phyloP scores from a whole-genome alignment of 2,797 vertebrate genomes.

The Leptoclinus maculatus region DNA sequence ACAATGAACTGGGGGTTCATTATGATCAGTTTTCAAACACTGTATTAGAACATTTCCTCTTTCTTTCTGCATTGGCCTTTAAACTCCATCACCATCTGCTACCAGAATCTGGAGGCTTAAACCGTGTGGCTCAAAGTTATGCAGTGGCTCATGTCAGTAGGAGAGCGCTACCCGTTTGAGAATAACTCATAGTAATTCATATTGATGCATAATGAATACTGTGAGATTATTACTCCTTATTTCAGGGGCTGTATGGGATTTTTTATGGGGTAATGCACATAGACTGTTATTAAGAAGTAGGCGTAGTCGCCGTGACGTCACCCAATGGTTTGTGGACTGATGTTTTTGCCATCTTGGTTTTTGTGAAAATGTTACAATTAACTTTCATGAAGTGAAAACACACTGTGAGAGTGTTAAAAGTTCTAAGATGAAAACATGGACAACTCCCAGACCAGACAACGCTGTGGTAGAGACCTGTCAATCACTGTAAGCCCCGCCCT shows the following conservation, averaged over 20 bases:
- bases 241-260: background rate
- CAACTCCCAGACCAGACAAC: background rate
- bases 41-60: background rate
- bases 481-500: background rate
- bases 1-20: background rate
- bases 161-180: background rate
- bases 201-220: background rate
- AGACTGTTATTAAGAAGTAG: background rate
- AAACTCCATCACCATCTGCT: conserved; percentile 28
- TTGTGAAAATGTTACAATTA: background rate
- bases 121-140: background rate
- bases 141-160: background rate
- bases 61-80: conserved; percentile 4
- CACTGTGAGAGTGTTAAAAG: no score
- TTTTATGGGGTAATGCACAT: background rate
- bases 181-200: background rate
- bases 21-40: background rate
- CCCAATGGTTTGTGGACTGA: background rate
- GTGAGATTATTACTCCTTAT: background rate
- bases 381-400: background rate
- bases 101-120: conserved; percentile 21
- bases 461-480: background rate
- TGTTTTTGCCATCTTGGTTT: background rate
- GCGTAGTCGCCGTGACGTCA: background rate
- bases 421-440: background rate